Evolutionary conservation across 2,888 invertebrate species (phyloP).

Genomic region (Hirtodrosophila histrioides): DNA sequence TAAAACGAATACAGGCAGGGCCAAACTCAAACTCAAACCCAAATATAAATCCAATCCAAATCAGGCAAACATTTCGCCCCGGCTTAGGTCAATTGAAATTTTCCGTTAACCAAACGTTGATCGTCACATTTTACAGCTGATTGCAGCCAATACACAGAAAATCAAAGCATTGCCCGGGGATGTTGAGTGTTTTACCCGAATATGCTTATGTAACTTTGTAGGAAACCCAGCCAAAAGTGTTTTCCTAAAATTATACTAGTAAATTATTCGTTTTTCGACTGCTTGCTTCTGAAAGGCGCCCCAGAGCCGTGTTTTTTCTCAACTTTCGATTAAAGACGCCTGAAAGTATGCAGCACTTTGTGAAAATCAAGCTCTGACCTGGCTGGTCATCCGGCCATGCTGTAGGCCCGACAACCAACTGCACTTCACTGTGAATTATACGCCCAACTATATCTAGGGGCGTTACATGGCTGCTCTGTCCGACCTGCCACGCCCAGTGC

Average conservation of each 20-base stretch:
- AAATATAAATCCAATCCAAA: slow-evolving; percentile 50
- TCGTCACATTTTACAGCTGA: slow-evolving; percentile 71
- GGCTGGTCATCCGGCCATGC: slow-evolving; percentile 14
- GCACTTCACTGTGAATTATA: slow-evolving; percentile 57
- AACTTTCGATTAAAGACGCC: slow-evolving; percentile 14
- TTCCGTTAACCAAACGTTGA: slow-evolving; percentile 3
- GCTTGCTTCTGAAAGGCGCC: not conserved
- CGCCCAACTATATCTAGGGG: slow-evolving; percentile 11
- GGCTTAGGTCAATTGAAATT: slow-evolving; percentile 66
- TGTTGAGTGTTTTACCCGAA: not conserved
- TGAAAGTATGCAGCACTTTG: not conserved
- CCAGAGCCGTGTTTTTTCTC: not conserved
- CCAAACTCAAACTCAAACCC: slow-evolving; percentile 9
- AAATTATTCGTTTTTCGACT: slow-evolving; percentile 2
- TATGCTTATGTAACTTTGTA: slow-evolving; percentile 12
- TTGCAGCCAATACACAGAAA: slow-evolving; percentile 66
- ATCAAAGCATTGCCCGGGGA: slow-evolving; percentile 64
- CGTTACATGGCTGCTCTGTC: slow-evolving; percentile 34
- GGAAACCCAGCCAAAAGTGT: slow-evolving; percentile 2
- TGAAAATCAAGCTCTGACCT: not conserved
- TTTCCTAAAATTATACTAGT: slow-evolving; percentile 11
- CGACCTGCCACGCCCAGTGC: slow-evolving; percentile 43
- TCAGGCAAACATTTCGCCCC: slow-evolving; percentile 61
- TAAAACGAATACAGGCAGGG: slow-evolving; percentile 16
- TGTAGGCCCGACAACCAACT: slow-evolving; percentile 62